Percentiles rank a stretch among this genome's conserved stretches.
These are phyloP conservation scores for Peromyscus nudipes DNA, from an alignment of 2,797 vertebrate genomes.

Conservation along the genomic window DNA sequence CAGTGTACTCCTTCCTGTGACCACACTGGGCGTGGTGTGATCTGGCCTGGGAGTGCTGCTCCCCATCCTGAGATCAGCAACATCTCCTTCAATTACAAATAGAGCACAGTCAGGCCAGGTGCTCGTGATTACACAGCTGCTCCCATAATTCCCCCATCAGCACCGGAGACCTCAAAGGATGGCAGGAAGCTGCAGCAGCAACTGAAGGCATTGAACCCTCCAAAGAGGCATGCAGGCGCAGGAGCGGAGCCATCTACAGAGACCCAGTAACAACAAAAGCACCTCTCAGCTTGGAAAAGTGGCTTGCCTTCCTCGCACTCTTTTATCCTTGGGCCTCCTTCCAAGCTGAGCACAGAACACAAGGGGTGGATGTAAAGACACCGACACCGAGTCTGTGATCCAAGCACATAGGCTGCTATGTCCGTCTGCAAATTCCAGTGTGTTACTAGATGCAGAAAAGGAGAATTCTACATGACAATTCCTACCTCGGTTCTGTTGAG, in stretches of 20 bases:
- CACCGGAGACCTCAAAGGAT: not conserved
- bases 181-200: not conserved
- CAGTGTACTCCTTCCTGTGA: not conserved
- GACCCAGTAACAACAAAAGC: not conserved
- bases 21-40: not conserved
- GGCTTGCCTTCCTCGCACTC: not conserved
- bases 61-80: not conserved
- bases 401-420: not conserved
- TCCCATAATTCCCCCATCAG: not conserved
- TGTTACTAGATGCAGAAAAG: not conserved
- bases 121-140: constrained; percentile 39
- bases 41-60: not conserved
- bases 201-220: not conserved
- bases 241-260: not conserved
- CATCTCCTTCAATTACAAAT: not conserved
- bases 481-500: not conserved
- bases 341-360: not conserved
- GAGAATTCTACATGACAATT: not conserved
- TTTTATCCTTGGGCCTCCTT: not conserved
- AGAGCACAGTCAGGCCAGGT: constrained; percentile 18
- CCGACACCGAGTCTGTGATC: not conserved
- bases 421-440: not conserved
- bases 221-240: not conserved
- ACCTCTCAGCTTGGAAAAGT: not conserved
- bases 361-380: not conserved